A percentile compares a stretch with the other conserved stretches of the same genome.
Conservation (phyloP, 2,888 invertebrate genomes). For the Anoplius nigerrimus region DNA sequence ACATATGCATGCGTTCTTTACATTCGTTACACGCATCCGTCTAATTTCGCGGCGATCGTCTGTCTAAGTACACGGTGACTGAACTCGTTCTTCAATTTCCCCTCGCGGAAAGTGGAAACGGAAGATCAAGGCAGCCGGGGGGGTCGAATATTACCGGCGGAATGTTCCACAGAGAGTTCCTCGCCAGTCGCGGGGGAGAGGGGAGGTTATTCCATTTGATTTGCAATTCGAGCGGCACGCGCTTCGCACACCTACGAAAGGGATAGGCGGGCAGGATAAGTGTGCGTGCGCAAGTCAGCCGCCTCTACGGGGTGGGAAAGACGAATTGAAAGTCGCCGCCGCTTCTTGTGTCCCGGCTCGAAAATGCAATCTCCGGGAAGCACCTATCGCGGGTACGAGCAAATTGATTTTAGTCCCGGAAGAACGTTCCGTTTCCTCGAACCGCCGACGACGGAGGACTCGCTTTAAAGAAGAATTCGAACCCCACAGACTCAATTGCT, state of each 20-base stretch:
- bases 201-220: conserved; percentile 48
- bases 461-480: not conserved
- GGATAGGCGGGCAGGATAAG: conserved; percentile 31
- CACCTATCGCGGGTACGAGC: conserved; percentile 28
- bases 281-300: conserved; percentile 10
- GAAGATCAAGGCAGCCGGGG: conserved; percentile 5
- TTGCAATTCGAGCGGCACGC: conserved; percentile 56
- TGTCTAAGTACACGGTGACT: not conserved
- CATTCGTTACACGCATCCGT: no score
- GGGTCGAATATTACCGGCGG: conserved; percentile 14
- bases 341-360: conserved; percentile 29
- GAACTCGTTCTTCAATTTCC: not conserved
- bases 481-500: not conserved
- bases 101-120: conserved; percentile 20
- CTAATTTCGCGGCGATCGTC: no score
- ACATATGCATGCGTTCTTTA: no score
- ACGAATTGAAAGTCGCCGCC: conserved; percentile 45
- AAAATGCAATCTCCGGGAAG: conserved; percentile 38
- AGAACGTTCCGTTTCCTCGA: not conserved
- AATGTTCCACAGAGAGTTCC: conserved; percentile 38
- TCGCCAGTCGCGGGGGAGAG: no score
- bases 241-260: conserved; percentile 28
- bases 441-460: not conserved
- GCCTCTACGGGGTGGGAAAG: conserved; percentile 29
- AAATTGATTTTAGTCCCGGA: conserved; percentile 41